Base-by-base conservation (phyloP, 2,113 vertebrate genomes). In the Stictonetta naevosa region DNA sequence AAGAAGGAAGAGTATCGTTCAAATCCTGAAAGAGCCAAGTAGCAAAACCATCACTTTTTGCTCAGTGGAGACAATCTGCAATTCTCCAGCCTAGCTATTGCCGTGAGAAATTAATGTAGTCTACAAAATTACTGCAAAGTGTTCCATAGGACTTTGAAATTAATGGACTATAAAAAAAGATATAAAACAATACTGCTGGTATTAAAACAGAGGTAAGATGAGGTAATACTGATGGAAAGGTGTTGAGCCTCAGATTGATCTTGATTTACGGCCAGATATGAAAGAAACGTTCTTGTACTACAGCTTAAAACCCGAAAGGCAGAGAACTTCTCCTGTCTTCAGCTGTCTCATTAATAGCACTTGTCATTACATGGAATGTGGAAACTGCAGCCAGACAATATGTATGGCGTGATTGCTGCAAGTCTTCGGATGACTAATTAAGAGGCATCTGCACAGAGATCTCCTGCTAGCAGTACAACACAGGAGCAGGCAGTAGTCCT, bases 341-440 rank as follows among this genome's bases (percentile, higher is more conserved):
- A 96, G 91, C 94, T 97, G 93, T 96, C 96, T 96, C 83, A 92
- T 92, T 97, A 96, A 96, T 96, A 96, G 86, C 92, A 92, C 95
- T 96, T 97, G 95, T 97, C 97, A 96, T 96, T 95, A 97, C 96
- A 85, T 88, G 94, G 85, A 95, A 96, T 46, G 95, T 92, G 92
- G 94, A 95, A 94, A 93, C 92, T 92, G 92, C 96, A 97, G 88
- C 86, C 90, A 96, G 96, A 97, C 96, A 97, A 93, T 95, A 82
- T 92, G 93, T 4, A 6, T 95, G 95, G 96, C 44, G 84, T 91
- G 96, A 79, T 90, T 94, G 90, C 96, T 90, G 21, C 69, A 62
- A 93, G 91, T 93, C 93, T 95, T 92, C 90, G 86, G 96, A 95
- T 97, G 97, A 95, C 95, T 98, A 96, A 97, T 97, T 95, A 88